A percentile compares a stretch with the other conserved stretches of the same genome.
Evolutionary conservation across 2,113 vertebrate genomes (phyloP).

Genomic region (Anguilla rostrata): DNA sequence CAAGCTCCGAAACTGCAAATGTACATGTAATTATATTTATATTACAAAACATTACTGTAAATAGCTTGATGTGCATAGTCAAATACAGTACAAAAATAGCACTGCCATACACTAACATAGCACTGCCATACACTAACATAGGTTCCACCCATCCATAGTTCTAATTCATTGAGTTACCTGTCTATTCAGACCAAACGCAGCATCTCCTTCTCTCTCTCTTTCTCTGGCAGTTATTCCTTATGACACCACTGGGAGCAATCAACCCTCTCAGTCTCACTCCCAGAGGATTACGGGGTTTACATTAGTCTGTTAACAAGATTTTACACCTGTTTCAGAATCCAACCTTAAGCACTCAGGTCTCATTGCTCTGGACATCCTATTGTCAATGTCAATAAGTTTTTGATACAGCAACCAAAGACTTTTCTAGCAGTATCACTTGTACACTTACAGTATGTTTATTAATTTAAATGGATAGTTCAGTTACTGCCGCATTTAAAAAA

Average conservation of each 20-base stretch:
- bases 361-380: background rate
- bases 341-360: background rate
- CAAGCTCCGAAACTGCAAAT: no score
- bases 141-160: no score
- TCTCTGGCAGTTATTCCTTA: background rate
- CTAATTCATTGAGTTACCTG: constrained; percentile 13
- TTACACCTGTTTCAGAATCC: constrained; percentile 19
- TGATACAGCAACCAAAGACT: background rate
- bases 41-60: no score
- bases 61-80: no score
- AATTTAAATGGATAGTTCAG: no score
- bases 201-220: constrained; percentile 8
- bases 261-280: constrained; percentile 21
- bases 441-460: no score
- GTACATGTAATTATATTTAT: no score
- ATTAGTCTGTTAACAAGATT: constrained; percentile 38
- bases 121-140: no score
- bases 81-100: no score
- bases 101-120: no score
- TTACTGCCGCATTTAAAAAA: no score
- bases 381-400: background rate
- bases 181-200: background rate
- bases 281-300: constrained; percentile 62
- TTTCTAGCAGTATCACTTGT: no score
- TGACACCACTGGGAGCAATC: background rate